Evolutionary conservation across 1,140 invertebrate genomes (phyloP).

Genomic region (Maniola jurtina): DNA sequence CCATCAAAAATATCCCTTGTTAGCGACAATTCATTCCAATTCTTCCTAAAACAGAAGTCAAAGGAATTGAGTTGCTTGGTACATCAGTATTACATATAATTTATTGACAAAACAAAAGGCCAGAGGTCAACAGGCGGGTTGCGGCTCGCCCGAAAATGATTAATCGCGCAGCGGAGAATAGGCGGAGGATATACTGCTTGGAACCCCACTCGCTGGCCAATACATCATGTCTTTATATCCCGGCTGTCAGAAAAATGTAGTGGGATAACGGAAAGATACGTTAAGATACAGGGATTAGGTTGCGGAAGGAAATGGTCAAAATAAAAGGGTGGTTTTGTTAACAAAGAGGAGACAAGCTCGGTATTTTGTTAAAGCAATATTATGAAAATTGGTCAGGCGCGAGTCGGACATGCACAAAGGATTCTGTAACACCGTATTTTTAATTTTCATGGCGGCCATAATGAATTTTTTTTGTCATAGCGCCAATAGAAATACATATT

Average conservation of each 20-base stretch:
- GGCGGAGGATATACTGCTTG: slow-evolving; percentile 4
- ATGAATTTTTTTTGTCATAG: no score
- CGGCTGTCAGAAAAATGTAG: slow-evolving; percentile 7
- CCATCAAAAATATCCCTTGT: no score
- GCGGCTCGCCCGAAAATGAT: background rate
- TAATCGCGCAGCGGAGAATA: slow-evolving; percentile 5
- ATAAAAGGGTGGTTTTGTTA: slow-evolving; percentile 3
- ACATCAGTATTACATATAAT: background rate
- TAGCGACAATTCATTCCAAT: no score
- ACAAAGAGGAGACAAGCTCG: background rate
- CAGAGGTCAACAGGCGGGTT: background rate
- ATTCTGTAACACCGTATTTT: no score
- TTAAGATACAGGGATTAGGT: slow-evolving; percentile 2
- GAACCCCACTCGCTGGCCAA: slow-evolving; percentile 2
- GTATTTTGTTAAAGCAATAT: background rate
- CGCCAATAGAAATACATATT: no score
- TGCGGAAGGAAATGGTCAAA: background rate
- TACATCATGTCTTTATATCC: slow-evolving; percentile 9
- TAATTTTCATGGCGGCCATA: no score
- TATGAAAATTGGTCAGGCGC: no score
- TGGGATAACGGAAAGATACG: slow-evolving; percentile 4
- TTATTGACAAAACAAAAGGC: slow-evolving; percentile 5
- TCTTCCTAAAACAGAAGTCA: no score
- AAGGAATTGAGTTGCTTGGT: no score
- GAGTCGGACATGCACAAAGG: no score